Evolutionary conservation across 2,888 invertebrate genomes (phyloP).

Genomic region (Byasa hedistus): DNA sequence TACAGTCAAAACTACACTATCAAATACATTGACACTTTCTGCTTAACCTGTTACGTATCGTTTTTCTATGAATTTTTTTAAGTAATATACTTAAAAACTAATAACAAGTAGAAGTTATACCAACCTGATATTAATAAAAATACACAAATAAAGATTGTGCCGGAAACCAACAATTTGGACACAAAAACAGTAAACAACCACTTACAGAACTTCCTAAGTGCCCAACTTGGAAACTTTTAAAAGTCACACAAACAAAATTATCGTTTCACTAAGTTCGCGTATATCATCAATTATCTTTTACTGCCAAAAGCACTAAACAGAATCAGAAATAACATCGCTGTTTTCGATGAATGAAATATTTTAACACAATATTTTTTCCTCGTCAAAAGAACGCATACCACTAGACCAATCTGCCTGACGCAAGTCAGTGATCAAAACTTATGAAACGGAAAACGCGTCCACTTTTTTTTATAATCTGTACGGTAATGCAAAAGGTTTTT

Average conservation of each 20-base stretch:
- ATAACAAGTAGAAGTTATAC: slow-evolving; percentile 26
- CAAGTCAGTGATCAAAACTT: slow-evolving; percentile 34
- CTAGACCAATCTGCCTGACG: slow-evolving; percentile 30
- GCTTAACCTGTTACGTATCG: slow-evolving; percentile 25
- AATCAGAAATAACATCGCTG: slow-evolving; percentile 26
- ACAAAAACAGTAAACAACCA: slow-evolving; percentile 44
- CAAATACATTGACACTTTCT: slow-evolving; percentile 15
- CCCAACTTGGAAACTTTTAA: slow-evolving; percentile 59
- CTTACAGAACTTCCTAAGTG: slow-evolving; percentile 47
- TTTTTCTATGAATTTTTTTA: slow-evolving; percentile 13
- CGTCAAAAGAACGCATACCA: slow-evolving; percentile 12
- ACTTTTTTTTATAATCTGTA: slow-evolving; percentile 10
- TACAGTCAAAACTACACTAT: background rate
- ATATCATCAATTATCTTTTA: slow-evolving; percentile 34
- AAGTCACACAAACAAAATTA: slow-evolving; percentile 50
- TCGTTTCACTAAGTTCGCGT: slow-evolving; percentile 41
- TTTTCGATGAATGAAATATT: slow-evolving; percentile 9
- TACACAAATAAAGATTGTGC: slow-evolving; percentile 16
- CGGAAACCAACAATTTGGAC: slow-evolving; percentile 34
- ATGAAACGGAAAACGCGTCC: slow-evolving; percentile 30
- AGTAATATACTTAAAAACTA: slow-evolving; percentile 1
- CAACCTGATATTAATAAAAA: slow-evolving; percentile 35
- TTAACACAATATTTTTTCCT: slow-evolving; percentile 19
- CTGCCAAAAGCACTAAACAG: slow-evolving; percentile 39
- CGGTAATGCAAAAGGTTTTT: background rate